Evolutionary conservation across 2,888 invertebrate genomes (phyloP).

Genomic region (Operophtera brumata): DNA sequence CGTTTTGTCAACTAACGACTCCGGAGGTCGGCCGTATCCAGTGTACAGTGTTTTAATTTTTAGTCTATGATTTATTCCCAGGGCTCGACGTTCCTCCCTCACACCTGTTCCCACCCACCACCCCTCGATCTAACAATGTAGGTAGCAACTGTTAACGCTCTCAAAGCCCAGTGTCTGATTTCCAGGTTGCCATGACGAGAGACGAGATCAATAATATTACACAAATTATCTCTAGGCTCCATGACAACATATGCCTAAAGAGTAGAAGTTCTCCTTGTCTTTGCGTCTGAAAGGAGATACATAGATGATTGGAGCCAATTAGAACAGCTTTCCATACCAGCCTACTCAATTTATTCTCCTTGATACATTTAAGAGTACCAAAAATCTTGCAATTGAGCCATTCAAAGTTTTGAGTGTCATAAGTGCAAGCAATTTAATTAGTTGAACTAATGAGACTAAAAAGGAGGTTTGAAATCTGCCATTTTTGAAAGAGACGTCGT

Average conservation of each 20-base stretch:
- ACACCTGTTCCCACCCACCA: slow-evolving; percentile 21
- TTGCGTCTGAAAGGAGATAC: background rate
- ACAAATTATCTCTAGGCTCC: background rate
- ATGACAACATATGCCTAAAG: slow-evolving; percentile 2
- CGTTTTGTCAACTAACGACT: background rate
- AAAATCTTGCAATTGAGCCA: too few species aligned
- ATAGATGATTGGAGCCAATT: slow-evolving; percentile 2
- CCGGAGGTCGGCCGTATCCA: slow-evolving; percentile 1
- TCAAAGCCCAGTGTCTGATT: slow-evolving; percentile 48
- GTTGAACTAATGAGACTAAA: too few species aligned
- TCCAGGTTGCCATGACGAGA: slow-evolving; percentile 57
- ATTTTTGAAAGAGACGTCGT: too few species aligned
- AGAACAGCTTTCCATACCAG: background rate
- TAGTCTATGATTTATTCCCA: slow-evolving; percentile 38
- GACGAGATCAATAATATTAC: slow-evolving; percentile 37
- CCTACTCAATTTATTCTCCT: background rate
- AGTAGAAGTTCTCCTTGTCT: background rate
- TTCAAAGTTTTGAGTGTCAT: too few species aligned
- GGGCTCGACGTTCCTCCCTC: slow-evolving; percentile 27
- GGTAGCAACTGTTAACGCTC: slow-evolving; percentile 40
- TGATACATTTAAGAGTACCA: too few species aligned
- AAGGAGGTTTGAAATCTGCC: too few species aligned
- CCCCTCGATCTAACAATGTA: slow-evolving; percentile 18
- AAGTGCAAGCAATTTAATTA: too few species aligned
- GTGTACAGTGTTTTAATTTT: slow-evolving; percentile 26